These are phyloP conservation scores for Caenorhabditis japonica DNA, from an alignment of 2,888 invertebrate species.

Conservation along the genomic window DNA sequence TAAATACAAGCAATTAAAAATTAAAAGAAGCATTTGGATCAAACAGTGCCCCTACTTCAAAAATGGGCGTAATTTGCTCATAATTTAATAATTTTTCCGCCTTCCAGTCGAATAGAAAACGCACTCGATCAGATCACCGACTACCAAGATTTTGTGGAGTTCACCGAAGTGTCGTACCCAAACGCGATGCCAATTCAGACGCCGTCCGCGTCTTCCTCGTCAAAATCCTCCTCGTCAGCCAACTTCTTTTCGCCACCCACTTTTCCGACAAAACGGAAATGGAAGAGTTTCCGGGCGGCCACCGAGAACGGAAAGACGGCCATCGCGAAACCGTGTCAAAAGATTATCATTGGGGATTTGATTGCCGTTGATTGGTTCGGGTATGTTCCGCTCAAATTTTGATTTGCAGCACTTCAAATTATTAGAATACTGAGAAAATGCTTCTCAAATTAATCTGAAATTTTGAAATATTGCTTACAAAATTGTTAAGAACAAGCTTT, in stretches of 20 bases:
- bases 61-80: no score
- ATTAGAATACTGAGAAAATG: no score
- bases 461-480: no score
- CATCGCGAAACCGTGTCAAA: neutral
- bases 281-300: conserved; percentile 1
- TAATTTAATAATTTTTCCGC: no score
- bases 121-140: neutral
- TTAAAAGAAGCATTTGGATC: no score
- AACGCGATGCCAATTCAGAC: conserved; percentile 2
- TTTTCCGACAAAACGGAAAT: neutral
- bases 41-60: no score
- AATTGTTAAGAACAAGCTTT: no score
- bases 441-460: no score
- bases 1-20: no score
- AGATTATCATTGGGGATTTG: conserved; percentile 22
- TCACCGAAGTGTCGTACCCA: neutral
- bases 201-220: neutral
- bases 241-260: neutral
- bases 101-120: neutral
- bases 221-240: neutral
- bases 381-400: conserved; percentile 8
- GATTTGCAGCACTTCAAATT: no score
- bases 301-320: neutral
- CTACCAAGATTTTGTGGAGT: conserved; percentile 2
- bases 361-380: conserved; percentile 30